Conservation (phyloP, 2,888 invertebrate species). For the Chydorus sphaericus region DNA sequence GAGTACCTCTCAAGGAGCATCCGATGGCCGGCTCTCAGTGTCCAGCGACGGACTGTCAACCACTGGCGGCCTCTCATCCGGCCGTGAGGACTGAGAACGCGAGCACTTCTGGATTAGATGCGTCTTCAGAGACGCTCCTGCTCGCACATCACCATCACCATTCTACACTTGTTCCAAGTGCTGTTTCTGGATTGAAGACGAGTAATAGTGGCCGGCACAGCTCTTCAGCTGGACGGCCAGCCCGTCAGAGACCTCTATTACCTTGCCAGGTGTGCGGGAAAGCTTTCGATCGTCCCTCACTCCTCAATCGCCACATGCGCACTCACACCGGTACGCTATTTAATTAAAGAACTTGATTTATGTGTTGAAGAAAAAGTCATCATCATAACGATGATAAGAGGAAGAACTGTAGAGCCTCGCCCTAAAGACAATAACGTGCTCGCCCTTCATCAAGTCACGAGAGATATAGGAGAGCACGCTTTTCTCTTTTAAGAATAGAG, state of each 20-base stretch:
- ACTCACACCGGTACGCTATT: conserved; percentile 88
- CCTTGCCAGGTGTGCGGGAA: conserved; percentile 91
- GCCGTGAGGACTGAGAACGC: conserved; percentile 38
- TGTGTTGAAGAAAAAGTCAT: no score
- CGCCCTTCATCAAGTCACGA: no score
- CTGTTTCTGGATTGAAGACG: background rate
- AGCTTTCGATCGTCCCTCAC: conserved; percentile 85
- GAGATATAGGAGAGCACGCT: no score
- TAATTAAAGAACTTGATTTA: background rate
- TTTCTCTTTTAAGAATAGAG: no score
- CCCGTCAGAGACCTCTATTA: conserved; percentile 35
- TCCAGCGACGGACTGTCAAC: conserved; percentile 25
- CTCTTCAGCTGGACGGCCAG: conserved; percentile 9
- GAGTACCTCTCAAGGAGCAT: conserved; percentile 35
- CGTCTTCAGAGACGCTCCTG: conserved; percentile 39
- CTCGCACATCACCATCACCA: conserved; percentile 44
- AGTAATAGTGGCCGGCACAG: conserved; percentile 1
- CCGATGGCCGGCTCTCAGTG: conserved; percentile 50
- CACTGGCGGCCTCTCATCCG: conserved; percentile 19
- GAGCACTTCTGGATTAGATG: conserved; percentile 15
- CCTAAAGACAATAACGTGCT: no score
- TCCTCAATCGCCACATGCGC: conserved; percentile 85
- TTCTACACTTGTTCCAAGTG: conserved; percentile 14
- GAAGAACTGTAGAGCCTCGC: no score
- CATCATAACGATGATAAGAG: background rate